Evolutionary conservation across 2,888 invertebrate species (phyloP).

Genomic region (Eucriotettix oculatus): DNA sequence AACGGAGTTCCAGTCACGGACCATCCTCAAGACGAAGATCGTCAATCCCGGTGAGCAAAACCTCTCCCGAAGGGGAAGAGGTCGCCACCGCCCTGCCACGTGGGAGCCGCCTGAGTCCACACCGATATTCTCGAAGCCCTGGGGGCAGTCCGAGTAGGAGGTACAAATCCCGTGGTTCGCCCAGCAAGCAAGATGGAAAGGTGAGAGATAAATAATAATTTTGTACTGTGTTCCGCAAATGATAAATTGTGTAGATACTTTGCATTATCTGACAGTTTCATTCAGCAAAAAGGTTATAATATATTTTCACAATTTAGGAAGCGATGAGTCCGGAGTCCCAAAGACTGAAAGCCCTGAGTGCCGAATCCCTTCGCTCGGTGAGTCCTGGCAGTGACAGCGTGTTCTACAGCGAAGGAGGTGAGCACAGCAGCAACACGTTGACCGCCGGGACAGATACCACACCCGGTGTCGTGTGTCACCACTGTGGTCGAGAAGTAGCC

Average conservation of each 20-base stretch:
- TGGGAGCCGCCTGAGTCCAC: slow-evolving; percentile 11
- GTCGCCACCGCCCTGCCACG: slow-evolving; percentile 6
- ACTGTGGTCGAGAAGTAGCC: slow-evolving; percentile 68
- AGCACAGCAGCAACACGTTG: slow-evolving; percentile 11
- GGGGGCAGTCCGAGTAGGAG: slow-evolving; percentile 37
- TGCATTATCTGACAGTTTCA: too few relatives aligned
- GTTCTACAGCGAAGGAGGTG: slow-evolving; percentile 62
- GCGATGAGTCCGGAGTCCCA: slow-evolving; percentile 27
- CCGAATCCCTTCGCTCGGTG: slow-evolving; percentile 74
- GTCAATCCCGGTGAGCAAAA: background rate
- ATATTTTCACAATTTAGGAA: slow-evolving; percentile 6
- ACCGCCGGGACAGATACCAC: slow-evolving; percentile 21
- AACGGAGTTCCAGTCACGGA: background rate
- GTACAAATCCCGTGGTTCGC: background rate
- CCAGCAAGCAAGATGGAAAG: too few relatives aligned
- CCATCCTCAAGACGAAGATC: background rate
- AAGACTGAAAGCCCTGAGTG: slow-evolving; percentile 62
- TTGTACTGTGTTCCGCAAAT: too few relatives aligned
- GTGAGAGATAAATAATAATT: too few relatives aligned
- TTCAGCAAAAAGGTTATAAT: too few relatives aligned
- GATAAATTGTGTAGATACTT: too few relatives aligned
- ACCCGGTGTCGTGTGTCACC: slow-evolving; percentile 39
- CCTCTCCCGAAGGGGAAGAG: slow-evolving; percentile 7
- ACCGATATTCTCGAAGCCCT: slow-evolving; percentile 24
- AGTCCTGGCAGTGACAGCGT: slow-evolving; percentile 84